Conservation (phyloP, 2,797 vertebrate species). For the Hyperoplus lanceolatus region DNA sequence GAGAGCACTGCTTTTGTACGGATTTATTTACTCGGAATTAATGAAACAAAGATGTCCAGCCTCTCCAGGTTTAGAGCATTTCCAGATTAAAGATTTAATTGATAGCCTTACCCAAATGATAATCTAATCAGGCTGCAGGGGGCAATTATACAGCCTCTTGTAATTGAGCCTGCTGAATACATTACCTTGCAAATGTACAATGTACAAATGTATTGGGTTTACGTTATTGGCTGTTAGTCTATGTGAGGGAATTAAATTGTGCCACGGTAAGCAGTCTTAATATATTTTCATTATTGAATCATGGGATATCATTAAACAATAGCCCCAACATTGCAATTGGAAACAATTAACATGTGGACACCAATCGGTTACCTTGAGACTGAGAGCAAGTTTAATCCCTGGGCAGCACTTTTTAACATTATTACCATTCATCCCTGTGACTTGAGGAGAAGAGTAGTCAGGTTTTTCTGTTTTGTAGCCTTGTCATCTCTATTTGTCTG, state of each 20-base stretch:
- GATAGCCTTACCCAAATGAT: constrained; percentile 1
- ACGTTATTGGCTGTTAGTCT: background rate
- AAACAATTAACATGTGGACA: constrained; percentile 4
- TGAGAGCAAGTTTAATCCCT: background rate
- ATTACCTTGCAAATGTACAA: background rate
- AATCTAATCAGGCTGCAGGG: constrained; percentile 17
- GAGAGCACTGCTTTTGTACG: background rate
- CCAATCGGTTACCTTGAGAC: background rate
- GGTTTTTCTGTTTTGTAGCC: background rate
- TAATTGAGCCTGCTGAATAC: constrained; percentile 7
- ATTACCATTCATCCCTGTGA: constrained; percentile 16
- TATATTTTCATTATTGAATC: background rate
- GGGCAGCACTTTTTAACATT: background rate
- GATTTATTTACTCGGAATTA: constrained; percentile 21
- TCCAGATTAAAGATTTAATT: background rate
- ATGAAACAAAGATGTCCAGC: background rate
- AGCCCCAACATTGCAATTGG: background rate
- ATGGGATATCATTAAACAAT: background rate
- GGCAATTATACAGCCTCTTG: constrained; percentile 1
- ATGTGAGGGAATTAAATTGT: background rate
- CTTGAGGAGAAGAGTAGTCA: constrained; percentile 17
- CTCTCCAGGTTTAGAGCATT: constrained; percentile 5
- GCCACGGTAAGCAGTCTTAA: background rate
- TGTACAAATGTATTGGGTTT: background rate
- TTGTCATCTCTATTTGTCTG: constrained; percentile 26